These are phyloP conservation scores for Spermophilus dauricus DNA, from an alignment of 2,113 vertebrate species.

Conservation along the genomic window DNA sequence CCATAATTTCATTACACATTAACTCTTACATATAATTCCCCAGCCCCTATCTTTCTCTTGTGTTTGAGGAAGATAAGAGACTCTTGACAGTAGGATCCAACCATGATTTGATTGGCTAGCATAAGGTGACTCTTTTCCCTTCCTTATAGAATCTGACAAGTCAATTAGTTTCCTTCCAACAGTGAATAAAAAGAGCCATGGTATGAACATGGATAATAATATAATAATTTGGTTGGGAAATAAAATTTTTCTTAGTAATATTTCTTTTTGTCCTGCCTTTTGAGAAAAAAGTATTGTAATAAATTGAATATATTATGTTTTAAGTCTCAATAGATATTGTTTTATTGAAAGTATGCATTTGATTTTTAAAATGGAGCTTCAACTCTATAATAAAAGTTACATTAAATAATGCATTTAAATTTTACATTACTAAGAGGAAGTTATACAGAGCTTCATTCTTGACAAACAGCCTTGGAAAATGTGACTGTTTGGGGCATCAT, in stretches of 20 bases:
- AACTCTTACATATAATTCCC: background rate
- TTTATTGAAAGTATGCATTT: conserved; percentile 27
- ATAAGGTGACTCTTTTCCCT: conserved; percentile 3
- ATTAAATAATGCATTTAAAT: conserved; percentile 41
- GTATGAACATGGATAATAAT: background rate
- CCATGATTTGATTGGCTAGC: background rate
- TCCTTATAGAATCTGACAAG: background rate
- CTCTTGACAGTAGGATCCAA: background rate
- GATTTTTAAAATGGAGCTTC: conserved; percentile 43
- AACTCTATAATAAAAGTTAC: conserved; percentile 24
- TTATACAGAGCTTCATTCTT: background rate
- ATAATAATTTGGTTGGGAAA: background rate
- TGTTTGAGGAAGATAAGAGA: conserved; percentile 3
- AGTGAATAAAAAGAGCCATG: background rate
- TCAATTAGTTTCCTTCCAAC: conserved; percentile 42
- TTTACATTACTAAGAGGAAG: background rate
- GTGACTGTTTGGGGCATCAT: background rate
- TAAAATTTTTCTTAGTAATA: conserved; percentile 17
- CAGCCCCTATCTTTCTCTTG: background rate
- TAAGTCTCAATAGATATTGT: background rate
- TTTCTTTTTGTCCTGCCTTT: conserved; percentile 30
- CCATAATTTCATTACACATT: background rate
- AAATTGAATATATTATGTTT: conserved; percentile 44
- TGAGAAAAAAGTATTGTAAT: conserved; percentile 22
- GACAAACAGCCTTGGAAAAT: background rate